These are phyloP conservation scores for Dendrocincla tyrannina DNA, from an alignment of 2,797 vertebrate genomes.

Conservation along the genomic window DNA sequence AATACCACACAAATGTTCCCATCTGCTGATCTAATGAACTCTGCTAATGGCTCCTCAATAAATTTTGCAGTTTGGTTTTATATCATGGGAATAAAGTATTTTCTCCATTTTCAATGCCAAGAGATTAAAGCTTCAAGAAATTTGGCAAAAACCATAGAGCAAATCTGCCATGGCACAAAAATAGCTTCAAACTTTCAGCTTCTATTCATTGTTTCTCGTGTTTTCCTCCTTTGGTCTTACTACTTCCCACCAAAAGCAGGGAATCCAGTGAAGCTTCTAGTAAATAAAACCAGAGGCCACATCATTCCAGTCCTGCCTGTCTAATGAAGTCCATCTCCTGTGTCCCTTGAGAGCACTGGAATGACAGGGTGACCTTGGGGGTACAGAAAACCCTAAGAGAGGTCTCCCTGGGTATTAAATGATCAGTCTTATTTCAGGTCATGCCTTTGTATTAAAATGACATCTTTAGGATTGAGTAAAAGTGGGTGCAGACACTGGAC, in stretches of 20 bases:
- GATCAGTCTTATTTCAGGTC: neutral
- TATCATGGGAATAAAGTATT: neutral
- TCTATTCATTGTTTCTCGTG: neutral
- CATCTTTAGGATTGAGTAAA: neutral
- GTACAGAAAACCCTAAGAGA: neutral
- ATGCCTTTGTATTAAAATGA: neutral
- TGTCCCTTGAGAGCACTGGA: neutral
- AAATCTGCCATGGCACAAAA: neutral
- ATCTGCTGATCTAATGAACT: slow-evolving; percentile 11
- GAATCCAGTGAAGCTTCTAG: neutral
- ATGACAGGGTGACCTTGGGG: neutral
- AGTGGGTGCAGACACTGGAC: neutral
- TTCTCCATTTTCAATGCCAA: neutral
- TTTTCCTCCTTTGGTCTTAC: neutral
- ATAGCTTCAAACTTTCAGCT: neutral
- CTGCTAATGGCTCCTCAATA: neutral
- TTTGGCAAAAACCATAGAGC: neutral
- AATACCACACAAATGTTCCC: slow-evolving; percentile 13
- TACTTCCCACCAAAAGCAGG: neutral
- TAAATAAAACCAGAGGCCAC: neutral
- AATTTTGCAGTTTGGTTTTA: neutral
- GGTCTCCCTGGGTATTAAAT: neutral
- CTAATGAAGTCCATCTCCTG: neutral
- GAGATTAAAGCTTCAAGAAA: neutral
- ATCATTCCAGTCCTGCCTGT: neutral